Conservation (phyloP, 2,797 vertebrate species). For the Ciconia nigra region DNA sequence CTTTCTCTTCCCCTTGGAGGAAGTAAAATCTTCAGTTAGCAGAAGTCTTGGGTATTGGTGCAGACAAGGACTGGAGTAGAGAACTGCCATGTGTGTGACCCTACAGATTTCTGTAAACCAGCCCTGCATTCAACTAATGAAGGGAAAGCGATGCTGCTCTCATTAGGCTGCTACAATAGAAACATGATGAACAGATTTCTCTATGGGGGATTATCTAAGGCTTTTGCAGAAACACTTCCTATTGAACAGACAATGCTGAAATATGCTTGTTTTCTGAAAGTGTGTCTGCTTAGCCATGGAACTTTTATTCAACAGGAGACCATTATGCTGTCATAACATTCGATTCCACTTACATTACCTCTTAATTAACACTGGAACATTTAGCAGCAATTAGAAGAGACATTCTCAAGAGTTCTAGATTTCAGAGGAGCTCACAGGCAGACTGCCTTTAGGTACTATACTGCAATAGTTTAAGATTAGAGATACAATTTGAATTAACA, state of each 20-base stretch:
- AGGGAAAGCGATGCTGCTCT: background rate
- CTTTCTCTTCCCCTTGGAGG: background rate
- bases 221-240: background rate
- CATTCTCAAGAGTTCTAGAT: constrained; percentile 44
- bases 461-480: background rate
- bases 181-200: background rate
- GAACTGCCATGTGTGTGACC: background rate
- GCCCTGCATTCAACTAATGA: background rate
- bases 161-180: background rate
- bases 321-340: background rate
- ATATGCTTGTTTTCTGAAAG: background rate
- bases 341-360: constrained; percentile 2
- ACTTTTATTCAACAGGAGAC: constrained; percentile 42
- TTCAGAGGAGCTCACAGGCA: constrained; percentile 1
- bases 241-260: background rate
- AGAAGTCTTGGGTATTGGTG: background rate
- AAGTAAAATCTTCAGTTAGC: background rate
- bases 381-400: constrained; percentile 43
- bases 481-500: background rate
- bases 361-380: constrained; percentile 56
- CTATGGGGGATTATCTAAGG: background rate
- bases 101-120: background rate
- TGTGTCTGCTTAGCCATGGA: constrained; percentile 9
- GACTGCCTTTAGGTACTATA: background rate
- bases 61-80: fast-evolving